These are phyloP conservation scores for Latrodectus geometricus DNA, from an alignment of 1,140 invertebrate species.

Conservation along the genomic window DNA sequence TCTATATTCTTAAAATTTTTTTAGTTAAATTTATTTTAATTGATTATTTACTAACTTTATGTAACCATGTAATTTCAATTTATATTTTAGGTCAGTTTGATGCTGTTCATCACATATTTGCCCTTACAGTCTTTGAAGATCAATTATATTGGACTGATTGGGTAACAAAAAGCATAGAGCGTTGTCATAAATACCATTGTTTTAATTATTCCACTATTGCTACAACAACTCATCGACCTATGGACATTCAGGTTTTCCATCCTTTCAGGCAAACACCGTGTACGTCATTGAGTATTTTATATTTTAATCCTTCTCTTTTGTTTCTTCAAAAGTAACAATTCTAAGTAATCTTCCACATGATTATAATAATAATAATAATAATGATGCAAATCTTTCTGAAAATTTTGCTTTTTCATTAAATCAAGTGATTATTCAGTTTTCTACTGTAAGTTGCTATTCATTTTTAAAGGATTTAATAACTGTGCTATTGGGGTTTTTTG, in stretches of 20 bases:
- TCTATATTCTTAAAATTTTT: slow-evolving; percentile 45
- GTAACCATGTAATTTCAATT: neutral
- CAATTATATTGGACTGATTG: slow-evolving; percentile 89
- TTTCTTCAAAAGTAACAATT: no score
- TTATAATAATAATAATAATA: no score
- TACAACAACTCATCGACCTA: slow-evolving; percentile 67
- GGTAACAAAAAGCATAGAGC: slow-evolving; percentile 68
- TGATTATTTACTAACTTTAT: slow-evolving; percentile 74
- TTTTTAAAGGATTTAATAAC: no score
- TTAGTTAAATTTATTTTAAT: slow-evolving; percentile 69
- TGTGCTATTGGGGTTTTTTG: no score
- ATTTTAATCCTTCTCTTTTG: no score
- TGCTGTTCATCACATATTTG: slow-evolving; percentile 71
- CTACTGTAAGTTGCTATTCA: no score
- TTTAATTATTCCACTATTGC: slow-evolving; percentile 71
- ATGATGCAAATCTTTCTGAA: no score
- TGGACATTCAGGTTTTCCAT: slow-evolving; percentile 71
- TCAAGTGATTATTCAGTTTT: no score
- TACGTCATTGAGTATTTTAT: slow-evolving; percentile 61
- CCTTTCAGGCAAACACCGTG: slow-evolving; percentile 68
- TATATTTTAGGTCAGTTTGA: slow-evolving; percentile 47
- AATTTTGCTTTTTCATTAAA: no score
- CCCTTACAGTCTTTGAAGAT: slow-evolving; percentile 88
- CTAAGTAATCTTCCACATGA: no score
- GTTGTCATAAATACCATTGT: slow-evolving; percentile 71